A percentile compares a stretch with the other conserved stretches of the same genome.
Conservation (phyloP, 2,797 vertebrate genomes). For the Crocodylus rhombifer region DNA sequence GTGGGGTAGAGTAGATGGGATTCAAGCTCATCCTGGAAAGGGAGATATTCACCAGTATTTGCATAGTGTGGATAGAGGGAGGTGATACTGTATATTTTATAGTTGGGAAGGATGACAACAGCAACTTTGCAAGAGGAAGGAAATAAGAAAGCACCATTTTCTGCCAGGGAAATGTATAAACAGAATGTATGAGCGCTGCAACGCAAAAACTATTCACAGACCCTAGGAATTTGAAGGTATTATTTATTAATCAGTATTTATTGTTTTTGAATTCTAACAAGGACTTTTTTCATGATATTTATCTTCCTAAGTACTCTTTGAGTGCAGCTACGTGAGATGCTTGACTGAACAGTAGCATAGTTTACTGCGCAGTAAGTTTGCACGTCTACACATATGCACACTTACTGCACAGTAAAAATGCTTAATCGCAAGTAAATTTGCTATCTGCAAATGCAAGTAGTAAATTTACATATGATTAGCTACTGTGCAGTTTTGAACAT, state of each 20-base stretch:
- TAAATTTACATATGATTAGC: no score
- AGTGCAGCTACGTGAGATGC: no score
- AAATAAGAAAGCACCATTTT: not conserved
- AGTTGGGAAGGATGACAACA: not conserved
- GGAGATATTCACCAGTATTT: not conserved
- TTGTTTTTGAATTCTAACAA: constrained; percentile 1
- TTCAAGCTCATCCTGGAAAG: not conserved
- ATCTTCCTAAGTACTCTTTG: not conserved
- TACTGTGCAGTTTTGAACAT: no score
- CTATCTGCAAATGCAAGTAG: no score
- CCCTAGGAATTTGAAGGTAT: not conserved
- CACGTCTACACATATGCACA: no score
- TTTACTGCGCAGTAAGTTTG: no score
- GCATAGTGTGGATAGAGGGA: not conserved
- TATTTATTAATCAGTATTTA: not conserved
- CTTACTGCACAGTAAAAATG: no score
- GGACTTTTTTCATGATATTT: not conserved
- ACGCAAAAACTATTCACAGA: not conserved
- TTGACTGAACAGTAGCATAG: no score
- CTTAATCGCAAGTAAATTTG: no score
- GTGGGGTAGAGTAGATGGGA: not conserved
- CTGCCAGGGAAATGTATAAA: not conserved
- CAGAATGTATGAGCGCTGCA: not conserved
- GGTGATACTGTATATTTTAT: not conserved
- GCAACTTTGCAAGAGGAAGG: not conserved